Percentiles rank a stretch among this genome's conserved stretches.
These are phyloP conservation scores for Schizothorax lantsangensis DNA, from an alignment of 2,797 vertebrate genomes.

Conservation along the genomic window DNA sequence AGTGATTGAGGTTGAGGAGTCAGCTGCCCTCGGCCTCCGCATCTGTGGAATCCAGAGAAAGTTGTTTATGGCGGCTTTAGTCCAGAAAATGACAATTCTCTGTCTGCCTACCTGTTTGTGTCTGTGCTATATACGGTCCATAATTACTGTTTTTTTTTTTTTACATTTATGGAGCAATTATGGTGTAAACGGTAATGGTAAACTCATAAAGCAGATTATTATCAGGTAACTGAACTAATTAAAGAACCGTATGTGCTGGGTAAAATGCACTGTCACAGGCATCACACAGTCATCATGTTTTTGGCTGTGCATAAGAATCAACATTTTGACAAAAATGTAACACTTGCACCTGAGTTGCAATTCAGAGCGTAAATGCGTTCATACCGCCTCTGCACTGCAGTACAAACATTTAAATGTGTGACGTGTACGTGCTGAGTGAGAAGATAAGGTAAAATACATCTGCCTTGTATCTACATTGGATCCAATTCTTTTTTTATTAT, in stretches of 20 bases:
- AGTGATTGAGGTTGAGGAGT: slow-evolving; percentile 51
- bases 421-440: background rate
- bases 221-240: background rate
- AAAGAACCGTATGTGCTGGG: background rate
- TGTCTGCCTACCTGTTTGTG: background rate
- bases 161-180: background rate
- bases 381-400: background rate
- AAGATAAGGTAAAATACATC: background rate
- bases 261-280: background rate
- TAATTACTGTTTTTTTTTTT: background rate
- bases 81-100: slow-evolving; percentile 7
- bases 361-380: background rate
- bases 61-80: slow-evolving; percentile 41
- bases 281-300: background rate
- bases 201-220: background rate
- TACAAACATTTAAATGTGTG: background rate
- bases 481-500: background rate
- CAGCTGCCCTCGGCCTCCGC: background rate
- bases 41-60: slow-evolving; percentile 24
- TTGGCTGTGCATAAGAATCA: background rate
- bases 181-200: background rate
- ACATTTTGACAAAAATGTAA: background rate
- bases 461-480: background rate
- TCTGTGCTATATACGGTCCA: background rate
- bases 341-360: background rate